Conservation (phyloP, 2,888 invertebrate species). For the Lamproptera curius region DNA sequence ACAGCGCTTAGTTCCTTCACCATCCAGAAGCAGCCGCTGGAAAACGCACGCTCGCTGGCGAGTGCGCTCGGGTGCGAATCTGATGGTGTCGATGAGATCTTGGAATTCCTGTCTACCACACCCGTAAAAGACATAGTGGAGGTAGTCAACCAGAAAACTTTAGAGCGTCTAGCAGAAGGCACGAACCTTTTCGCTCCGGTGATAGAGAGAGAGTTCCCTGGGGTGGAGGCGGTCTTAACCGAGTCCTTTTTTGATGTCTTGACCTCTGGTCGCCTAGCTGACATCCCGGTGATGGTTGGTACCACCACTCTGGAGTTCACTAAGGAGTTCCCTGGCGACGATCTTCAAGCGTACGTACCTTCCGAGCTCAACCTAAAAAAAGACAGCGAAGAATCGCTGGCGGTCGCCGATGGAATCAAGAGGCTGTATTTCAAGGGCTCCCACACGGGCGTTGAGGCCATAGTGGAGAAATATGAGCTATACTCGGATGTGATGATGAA, state of each 20-base stretch:
- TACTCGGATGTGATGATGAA: conserved; percentile 52
- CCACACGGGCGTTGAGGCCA: conserved; percentile 44
- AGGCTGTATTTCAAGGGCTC: conserved; percentile 52
- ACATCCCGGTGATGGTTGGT: conserved; percentile 62
- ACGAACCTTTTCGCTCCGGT: conserved; percentile 40
- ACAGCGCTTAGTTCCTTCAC: conserved; percentile 41
- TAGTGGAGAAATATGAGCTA: conserved; percentile 49
- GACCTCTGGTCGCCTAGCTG: conserved; percentile 56
- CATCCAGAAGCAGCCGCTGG: conserved; percentile 50
- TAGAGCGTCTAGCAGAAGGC: conserved; percentile 27
- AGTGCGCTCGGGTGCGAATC: conserved; percentile 53
- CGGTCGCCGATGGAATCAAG: conserved; percentile 48
- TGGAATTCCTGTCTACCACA: conserved; percentile 55
- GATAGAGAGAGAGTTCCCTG: conserved; percentile 61
- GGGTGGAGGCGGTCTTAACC: conserved; percentile 51
- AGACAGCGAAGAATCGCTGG: conserved; percentile 46
- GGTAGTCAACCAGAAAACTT: conserved; percentile 25
- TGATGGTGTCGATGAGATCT: conserved; percentile 48
- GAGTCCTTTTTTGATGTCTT: conserved; percentile 55
- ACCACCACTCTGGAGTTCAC: conserved; percentile 49
- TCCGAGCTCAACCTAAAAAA: conserved; percentile 46
- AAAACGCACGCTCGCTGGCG: conserved; percentile 50
- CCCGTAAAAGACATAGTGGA: conserved; percentile 57
- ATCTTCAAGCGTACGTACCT: conserved; percentile 55
- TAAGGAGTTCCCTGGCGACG: conserved; percentile 38